Conservation (phyloP, 2,888 invertebrate genomes). For the Lysandra bellargus region DNA sequence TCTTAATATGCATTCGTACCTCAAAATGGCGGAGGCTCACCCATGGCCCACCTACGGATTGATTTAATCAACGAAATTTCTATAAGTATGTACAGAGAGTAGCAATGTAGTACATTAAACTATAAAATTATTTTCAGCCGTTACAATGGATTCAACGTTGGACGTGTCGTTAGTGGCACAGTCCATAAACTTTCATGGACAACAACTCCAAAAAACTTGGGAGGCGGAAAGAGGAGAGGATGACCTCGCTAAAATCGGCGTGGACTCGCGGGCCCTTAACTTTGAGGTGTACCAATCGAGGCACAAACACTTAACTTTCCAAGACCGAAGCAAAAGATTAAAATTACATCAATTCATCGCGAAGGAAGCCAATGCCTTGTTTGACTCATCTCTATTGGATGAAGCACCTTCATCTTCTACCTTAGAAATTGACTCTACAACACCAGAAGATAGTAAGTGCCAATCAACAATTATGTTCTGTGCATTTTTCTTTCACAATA, state of each 20-base stretch:
- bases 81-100: background rate
- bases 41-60: background rate
- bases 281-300: slow-evolving; percentile 89
- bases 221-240: slow-evolving; percentile 90
- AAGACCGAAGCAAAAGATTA: slow-evolving; percentile 89
- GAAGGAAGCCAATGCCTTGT: slow-evolving; percentile 90
- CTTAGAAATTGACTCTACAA: slow-evolving; percentile 72
- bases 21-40: slow-evolving; percentile 27
- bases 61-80: background rate
- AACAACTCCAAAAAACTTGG: slow-evolving; percentile 93
- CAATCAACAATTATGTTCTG: background rate
- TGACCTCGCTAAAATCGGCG: slow-evolving; percentile 83
- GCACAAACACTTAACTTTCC: slow-evolving; percentile 90
- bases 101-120: background rate
- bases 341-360: slow-evolving; percentile 93
- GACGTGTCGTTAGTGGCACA: slow-evolving; percentile 82
- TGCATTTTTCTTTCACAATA: background rate
- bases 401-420: slow-evolving; percentile 73
- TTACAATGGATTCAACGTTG: slow-evolving; percentile 68
- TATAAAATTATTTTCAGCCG: background rate
- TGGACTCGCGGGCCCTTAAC: slow-evolving; percentile 79
- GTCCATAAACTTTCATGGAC: slow-evolving; percentile 91
- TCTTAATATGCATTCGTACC: background rate
- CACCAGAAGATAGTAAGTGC: slow-evolving; percentile 79
- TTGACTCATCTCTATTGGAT: slow-evolving; percentile 78